Evolutionary conservation across 2,113 vertebrate genomes (phyloP), one percentile per base, ranked within the genome.

Genomic region (Zosterops hypoxanthus): DNA sequence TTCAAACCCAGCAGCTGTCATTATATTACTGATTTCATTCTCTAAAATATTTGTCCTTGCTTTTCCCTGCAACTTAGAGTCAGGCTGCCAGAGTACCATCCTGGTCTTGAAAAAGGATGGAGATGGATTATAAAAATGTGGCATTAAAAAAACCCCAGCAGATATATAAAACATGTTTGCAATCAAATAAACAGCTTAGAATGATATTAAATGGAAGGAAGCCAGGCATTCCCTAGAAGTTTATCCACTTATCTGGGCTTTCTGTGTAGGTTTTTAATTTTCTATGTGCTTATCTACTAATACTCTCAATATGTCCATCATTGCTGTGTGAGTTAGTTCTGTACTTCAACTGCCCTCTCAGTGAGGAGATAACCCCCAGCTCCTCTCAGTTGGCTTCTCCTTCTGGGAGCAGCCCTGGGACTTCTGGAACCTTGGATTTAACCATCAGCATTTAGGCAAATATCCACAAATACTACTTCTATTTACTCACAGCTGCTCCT

Each of bases 201-300:
- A 42, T 79, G 56, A 59, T 47, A 73, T 88, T 94, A 88, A 92
- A 88, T 42, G 50, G 64, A 96, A 68, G 41, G 83, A 75, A 91
- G 56, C 71, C 86, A 94, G 49, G 42, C 34, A 39, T 41, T 78
- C 56, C 56, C 61, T 78, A 52, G 55, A 78, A 69, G 52, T 52
- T 70, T 78, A 82, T 73, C 31, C 46, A 65, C n/a, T 56, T 83
- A 22, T 42, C 56, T 80, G 49, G 41, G 44, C 36, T 29, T 72
- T 77, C 44, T 69, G 11, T 24, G 20, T 77, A 82, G 49, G n/a
- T 64, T 90, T 81, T 66, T 36, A 16, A 39, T 83, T 95, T 91
- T 57, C 63, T 42, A 21, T 11, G 5, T 42, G 34, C 63, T 95
- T 92, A 42, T 66, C 77, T 82, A 76, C 53, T 66, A 76, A 68